phyloP scores from a whole-genome alignment of 1,140 invertebrate species.

The Drusus annulatus region DNA sequence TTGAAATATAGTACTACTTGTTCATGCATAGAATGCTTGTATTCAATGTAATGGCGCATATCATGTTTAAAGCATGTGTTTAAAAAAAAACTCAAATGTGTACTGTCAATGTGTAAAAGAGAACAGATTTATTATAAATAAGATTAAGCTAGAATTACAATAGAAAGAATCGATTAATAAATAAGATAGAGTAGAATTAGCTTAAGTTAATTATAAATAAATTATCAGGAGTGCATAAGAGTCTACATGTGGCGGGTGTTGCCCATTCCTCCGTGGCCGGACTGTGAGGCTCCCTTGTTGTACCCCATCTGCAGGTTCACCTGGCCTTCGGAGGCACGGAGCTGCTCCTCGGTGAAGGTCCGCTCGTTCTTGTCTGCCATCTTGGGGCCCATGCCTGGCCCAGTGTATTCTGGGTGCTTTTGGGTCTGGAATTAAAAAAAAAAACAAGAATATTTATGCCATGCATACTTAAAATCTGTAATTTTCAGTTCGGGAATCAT shows the following conservation, averaged over 20 bases:
- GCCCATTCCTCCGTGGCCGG: slow-evolving; percentile 91
- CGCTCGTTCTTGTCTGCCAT: slow-evolving; percentile 96
- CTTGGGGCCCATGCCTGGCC: slow-evolving; percentile 92
- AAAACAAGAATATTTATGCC: too few species aligned
- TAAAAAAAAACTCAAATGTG: slow-evolving; percentile 28
- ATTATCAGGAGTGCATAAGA: slow-evolving; percentile 40
- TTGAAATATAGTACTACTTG: too few species aligned
- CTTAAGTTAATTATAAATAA: slow-evolving; percentile 40
- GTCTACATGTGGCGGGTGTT: slow-evolving; percentile 95
- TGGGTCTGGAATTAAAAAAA: slow-evolving; percentile 78
- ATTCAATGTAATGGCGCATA: neutral
- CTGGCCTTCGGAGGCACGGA: slow-evolving; percentile 91
- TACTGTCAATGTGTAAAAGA: slow-evolving; percentile 41
- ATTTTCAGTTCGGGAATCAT: too few species aligned
- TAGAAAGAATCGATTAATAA: slow-evolving; percentile 27
- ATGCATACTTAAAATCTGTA: too few species aligned
- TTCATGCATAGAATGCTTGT: too few species aligned
- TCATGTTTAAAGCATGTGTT: slow-evolving; percentile 1
- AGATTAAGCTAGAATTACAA: slow-evolving; percentile 44
- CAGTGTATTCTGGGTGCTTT: slow-evolving; percentile 93
- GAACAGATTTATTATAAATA: slow-evolving; percentile 46
- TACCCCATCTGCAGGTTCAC: slow-evolving; percentile 97
- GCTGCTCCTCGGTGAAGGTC: slow-evolving; percentile 94
- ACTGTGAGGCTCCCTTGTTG: slow-evolving; percentile 93
- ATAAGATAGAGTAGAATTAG: slow-evolving; percentile 42